Evolutionary conservation across 2,113 vertebrate genomes (phyloP), one percentile per base, ranked within the genome.

Genomic region (Oxyruncus cristatus): DNA sequence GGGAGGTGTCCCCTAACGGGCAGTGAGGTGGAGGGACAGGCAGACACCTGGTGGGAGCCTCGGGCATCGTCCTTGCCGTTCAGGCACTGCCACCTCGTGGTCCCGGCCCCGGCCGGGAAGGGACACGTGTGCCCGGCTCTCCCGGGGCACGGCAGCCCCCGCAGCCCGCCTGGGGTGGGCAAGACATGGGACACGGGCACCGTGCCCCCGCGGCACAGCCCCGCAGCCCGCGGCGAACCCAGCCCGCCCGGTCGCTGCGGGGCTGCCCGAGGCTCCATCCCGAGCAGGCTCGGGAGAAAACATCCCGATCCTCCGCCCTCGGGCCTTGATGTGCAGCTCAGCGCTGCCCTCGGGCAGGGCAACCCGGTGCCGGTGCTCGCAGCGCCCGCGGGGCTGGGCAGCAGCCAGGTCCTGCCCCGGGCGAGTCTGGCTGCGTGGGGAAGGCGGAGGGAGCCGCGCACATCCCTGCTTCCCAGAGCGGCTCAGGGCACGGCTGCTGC

Each of bases 61-160:
- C 5, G 2, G 32, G 35, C n/a, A 5, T 30, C 0, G 1, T 30
- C 24, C 12, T 2, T 23, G 59, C 53, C 5, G 18, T 41, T 83
- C 49, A 9, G 5, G 14, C 67, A 12, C 33, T 58, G 88, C 56
- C 52, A 41, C 37, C 61, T 68, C 22, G 4, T 56, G 65, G 47
- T 68, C 53, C 66, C 5, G 53, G 41, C 21, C 71, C 37, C 4
- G 7, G 3, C 28, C 6, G 12, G 14, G 70, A 27, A 4, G 11
- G 56, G 26, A 15, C 22, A 0, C 0, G 8, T 9, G 63, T 27
- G n/a, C 46, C 2, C 8, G 5, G 15, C 41, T 49, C 18, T 35
- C 37, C 42, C 0, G 0, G 14, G 28, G 15, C 23, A 35, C 7
- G 22, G n/a, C n/a, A 33, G 49, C 28, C 44, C 44, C 37, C 1